Conservation (phyloP, 2,113 vertebrate species). For the Psephotus haematonotus region DNA sequence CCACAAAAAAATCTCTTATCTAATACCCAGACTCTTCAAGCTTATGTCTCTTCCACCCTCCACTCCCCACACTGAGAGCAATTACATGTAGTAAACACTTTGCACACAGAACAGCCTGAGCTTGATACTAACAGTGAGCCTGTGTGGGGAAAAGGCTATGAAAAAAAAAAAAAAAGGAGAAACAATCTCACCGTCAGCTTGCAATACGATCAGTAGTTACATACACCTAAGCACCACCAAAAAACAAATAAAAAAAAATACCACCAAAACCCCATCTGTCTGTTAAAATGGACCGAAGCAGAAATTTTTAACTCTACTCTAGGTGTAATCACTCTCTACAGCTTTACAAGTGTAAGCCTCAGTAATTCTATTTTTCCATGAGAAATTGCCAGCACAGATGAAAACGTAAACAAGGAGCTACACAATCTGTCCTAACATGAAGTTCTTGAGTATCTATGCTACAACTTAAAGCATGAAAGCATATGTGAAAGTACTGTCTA, state of each 20-base stretch:
- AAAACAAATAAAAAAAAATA: neutral
- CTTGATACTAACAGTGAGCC: fast-evolving
- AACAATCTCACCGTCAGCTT: neutral
- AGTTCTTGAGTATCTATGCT: neutral
- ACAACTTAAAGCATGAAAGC: neutral
- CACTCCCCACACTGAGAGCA: neutral
- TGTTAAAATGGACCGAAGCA: neutral
- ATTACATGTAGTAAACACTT: neutral
- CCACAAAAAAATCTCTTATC: neutral
- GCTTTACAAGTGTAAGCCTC: neutral
- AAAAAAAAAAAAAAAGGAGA: neutral
- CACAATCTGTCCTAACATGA: neutral
- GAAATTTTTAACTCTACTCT: neutral
- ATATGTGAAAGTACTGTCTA: neutral
- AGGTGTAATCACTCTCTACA: neutral
- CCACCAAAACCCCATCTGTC: neutral
- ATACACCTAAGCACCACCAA: neutral
- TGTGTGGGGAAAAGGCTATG: neutral
- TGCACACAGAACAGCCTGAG: neutral
- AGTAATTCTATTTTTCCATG: neutral
- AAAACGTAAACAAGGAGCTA: neutral
- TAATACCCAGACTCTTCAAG: neutral
- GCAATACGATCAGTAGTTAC: neutral
- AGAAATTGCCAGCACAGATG: neutral
- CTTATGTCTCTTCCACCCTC: neutral